Evolutionary conservation across 2,113 vertebrate species (phyloP).

Genomic region (Heteronetta atricapilla): DNA sequence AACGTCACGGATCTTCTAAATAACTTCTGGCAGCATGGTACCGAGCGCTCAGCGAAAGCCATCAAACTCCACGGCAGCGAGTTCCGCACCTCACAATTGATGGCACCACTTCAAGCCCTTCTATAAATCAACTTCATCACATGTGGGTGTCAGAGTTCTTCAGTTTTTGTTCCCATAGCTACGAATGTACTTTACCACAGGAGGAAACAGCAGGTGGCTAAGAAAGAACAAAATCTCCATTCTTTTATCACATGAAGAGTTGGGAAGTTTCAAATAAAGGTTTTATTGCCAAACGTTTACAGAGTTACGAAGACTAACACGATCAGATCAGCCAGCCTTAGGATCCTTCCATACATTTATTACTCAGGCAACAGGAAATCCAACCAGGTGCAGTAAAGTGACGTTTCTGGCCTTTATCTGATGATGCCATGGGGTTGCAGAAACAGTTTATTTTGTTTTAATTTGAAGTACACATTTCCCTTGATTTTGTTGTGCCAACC

Average conservation of each 20-base stretch:
- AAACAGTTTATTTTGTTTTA: background rate
- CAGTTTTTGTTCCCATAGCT: conserved; percentile 71
- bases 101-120: conserved; percentile 60
- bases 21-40: background rate
- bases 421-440: background rate
- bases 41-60: background rate
- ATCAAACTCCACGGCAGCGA: background rate
- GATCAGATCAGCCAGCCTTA: background rate
- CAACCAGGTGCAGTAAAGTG: background rate
- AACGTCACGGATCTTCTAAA: rapidly evolving
- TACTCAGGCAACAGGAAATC: background rate
- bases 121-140: conserved; percentile 59
- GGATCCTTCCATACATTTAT: background rate
- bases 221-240: conserved; percentile 29
- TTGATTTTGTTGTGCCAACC: background rate
- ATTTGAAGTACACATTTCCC: background rate
- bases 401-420: background rate
- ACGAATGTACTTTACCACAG: conserved; percentile 49
- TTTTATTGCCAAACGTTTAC: background rate
- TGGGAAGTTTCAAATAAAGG: conserved; percentile 9
- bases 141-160: conserved; percentile 65
- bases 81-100: background rate
- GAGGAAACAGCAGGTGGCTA: conserved; percentile 52
- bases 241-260: background rate
- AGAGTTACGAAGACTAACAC: background rate